A percentile compares a stretch with the other conserved stretches of the same genome.
phyloP scores from a whole-genome alignment of 2,888 invertebrate genomes.

The Clepsis dumicolana region DNA sequence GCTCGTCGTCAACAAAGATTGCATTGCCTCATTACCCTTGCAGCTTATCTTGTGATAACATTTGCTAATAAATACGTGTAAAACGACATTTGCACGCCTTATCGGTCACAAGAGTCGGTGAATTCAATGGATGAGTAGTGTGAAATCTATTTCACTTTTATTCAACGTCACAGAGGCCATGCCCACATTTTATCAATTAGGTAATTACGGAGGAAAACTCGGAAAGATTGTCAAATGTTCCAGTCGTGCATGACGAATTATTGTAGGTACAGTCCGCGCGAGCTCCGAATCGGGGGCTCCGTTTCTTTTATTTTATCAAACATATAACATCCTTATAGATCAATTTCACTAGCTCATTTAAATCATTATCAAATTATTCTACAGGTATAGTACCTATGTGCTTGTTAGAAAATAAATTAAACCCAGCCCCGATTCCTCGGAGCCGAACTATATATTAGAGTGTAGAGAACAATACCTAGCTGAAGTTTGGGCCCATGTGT shows the following conservation, averaged over 20 bases:
- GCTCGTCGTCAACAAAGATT: slow-evolving; percentile 25
- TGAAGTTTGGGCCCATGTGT: neutral
- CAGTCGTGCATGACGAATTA: too few species aligned
- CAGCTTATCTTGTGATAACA: slow-evolving; percentile 35
- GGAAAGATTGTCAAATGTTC: neutral
- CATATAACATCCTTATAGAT: too few species aligned
- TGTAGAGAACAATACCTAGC: too few species aligned
- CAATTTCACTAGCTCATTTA: too few species aligned
- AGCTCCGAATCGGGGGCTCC: too few species aligned
- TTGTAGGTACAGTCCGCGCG: too few species aligned
- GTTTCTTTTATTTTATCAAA: too few species aligned
- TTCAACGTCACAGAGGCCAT: neutral
- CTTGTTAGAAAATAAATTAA: too few species aligned
- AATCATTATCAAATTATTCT: too few species aligned
- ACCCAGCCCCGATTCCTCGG: too few species aligned
- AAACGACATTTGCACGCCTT: slow-evolving; percentile 15
- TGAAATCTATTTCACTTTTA: slow-evolving; percentile 7
- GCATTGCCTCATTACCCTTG: slow-evolving; percentile 33
- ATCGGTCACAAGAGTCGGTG: slow-evolving; percentile 32
- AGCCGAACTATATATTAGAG: too few species aligned
- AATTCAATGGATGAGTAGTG: slow-evolving; percentile 17
- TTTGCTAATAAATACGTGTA: slow-evolving; percentile 15
- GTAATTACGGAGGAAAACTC: neutral
- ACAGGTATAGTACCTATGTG: too few species aligned
- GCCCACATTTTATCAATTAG: neutral